Percentiles rank a stretch among this genome's conserved stretches.
These are phyloP conservation scores for Pseudopleuronectes americanus DNA, from an alignment of 2,797 vertebrate species.

Conservation along the genomic window DNA sequence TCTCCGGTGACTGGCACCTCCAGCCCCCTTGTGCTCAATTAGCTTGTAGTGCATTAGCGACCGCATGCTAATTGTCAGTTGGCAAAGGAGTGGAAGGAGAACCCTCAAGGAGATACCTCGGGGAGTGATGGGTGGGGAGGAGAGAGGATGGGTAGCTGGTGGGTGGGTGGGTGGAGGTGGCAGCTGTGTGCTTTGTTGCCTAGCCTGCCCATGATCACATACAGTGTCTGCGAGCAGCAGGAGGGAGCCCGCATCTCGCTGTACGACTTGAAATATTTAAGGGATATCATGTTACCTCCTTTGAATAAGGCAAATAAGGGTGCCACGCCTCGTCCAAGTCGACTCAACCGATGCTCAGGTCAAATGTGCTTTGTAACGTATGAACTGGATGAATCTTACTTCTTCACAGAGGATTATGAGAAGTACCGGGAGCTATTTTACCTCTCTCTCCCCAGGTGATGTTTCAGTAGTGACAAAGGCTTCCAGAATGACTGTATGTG, in stretches of 20 bases:
- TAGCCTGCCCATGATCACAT: conserved; percentile 60
- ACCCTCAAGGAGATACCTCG: conserved; percentile 72
- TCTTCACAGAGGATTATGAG: not conserved
- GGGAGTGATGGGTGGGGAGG: conserved; percentile 49
- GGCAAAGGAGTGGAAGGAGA: conserved; percentile 70
- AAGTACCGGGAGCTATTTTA: not conserved
- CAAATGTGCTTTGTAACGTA: conserved; percentile 2
- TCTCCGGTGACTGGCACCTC: conserved; percentile 76
- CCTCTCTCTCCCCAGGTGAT: conserved; percentile 16
- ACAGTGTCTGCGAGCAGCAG: conserved; percentile 54
- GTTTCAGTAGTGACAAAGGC: conserved; percentile 14
- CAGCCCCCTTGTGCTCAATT: conserved; percentile 80
- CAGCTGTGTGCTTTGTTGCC: conserved; percentile 56
- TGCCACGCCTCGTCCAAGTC: conserved; percentile 14
- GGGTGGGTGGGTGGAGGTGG: not conserved
- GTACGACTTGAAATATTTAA: conserved; percentile 78
- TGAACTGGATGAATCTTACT: conserved; percentile 8
- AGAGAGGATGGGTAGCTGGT: not conserved
- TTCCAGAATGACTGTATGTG: conserved; percentile 8
- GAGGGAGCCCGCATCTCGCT: conserved; percentile 57
- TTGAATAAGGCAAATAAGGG: conserved; percentile 66
- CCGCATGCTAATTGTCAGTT: conserved; percentile 79
- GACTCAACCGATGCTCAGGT: not conserved
- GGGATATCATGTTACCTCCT: conserved; percentile 70
- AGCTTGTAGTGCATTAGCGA: conserved; percentile 75